Evolutionary conservation across 2,797 vertebrate species (phyloP).

Genomic region (Cynodonichthys magdalenae): DNA sequence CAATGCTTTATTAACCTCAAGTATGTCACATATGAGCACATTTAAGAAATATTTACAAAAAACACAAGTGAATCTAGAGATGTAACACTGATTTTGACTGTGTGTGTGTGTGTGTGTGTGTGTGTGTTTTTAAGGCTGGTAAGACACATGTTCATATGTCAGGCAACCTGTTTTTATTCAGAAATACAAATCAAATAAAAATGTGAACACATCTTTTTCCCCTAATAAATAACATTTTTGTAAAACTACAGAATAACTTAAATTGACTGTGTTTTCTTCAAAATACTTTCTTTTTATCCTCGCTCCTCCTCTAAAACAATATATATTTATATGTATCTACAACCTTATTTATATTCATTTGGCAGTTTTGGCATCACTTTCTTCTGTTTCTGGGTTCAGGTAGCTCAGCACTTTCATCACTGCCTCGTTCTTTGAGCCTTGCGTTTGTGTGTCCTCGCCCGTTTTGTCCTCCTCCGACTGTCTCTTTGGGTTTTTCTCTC

Average conservation of each 20-base stretch:
- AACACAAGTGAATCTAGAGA: slow-evolving; percentile 65
- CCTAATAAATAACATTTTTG: slow-evolving; percentile 58
- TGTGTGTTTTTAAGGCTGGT: slow-evolving; percentile 60
- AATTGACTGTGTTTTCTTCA: slow-evolving; percentile 63
- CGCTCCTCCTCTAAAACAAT: slow-evolving; percentile 39
- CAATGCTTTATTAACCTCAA: slow-evolving; percentile 85
- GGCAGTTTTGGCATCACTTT: slow-evolving; percentile 80
- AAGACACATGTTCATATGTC: slow-evolving; percentile 57
- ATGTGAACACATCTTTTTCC: slow-evolving; percentile 56
- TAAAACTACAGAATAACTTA: slow-evolving; percentile 64
- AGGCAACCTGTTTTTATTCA: slow-evolving; percentile 47
- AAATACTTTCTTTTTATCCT: slow-evolving; percentile 70
- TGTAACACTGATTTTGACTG: slow-evolving; percentile 63
- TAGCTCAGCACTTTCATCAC: slow-evolving; percentile 89
- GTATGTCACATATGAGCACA: slow-evolving; percentile 78
- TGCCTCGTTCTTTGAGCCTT: slow-evolving; percentile 85
- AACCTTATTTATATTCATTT: slow-evolving; percentile 76
- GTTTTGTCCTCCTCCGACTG: slow-evolving; percentile 64
- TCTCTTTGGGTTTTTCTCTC: slow-evolving; percentile 75
- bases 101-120: slow-evolving; percentile 50
- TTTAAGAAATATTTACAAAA: slow-evolving; percentile 71
- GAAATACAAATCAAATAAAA: slow-evolving; percentile 66
- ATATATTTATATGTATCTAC: slow-evolving; percentile 43
- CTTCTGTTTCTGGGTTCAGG: slow-evolving; percentile 88
- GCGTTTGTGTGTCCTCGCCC: slow-evolving; percentile 67